Percentiles rank a stretch among this genome's conserved stretches.
phyloP scores from a whole-genome alignment of 2,113 vertebrate genomes.

The Gasterosteus aculeatus region DNA sequence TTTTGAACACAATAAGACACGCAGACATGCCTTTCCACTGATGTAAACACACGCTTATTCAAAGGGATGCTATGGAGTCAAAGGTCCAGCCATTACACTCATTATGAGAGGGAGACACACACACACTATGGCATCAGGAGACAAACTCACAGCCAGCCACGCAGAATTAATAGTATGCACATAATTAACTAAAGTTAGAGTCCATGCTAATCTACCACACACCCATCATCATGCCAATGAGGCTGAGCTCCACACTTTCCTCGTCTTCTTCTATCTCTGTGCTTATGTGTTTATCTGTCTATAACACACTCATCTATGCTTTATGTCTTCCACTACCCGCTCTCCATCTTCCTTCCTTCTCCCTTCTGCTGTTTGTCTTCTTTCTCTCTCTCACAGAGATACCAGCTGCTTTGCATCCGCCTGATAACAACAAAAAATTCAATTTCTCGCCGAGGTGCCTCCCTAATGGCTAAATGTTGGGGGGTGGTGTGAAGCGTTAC shows the following conservation, averaged over 20 bases:
- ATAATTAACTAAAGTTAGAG: conserved; percentile 65
- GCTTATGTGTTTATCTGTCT: conserved; percentile 46
- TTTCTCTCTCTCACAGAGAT: conserved; percentile 19
- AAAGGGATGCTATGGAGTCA: conserved; percentile 59
- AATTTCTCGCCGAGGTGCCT: conserved; percentile 76
- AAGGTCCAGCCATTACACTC: conserved; percentile 63
- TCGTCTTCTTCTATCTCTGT: not conserved
- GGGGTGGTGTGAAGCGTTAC: conserved; percentile 8
- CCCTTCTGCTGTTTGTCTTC: conserved; percentile 21
- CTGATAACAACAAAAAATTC: conserved; percentile 76
- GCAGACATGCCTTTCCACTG: conserved; percentile 3
- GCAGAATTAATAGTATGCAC: conserved; percentile 59
- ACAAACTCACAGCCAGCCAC: conserved; percentile 45
- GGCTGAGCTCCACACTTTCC: conserved; percentile 35
- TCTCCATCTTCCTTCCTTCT: conserved; percentile 3
- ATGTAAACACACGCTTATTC: conserved; percentile 50
- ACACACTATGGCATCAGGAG: conserved; percentile 20
- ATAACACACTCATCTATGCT: conserved; percentile 23
- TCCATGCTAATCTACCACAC: conserved; percentile 49
- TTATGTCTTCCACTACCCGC: conserved; percentile 26
- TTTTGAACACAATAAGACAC: not conserved
- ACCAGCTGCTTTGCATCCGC: conserved; percentile 63
- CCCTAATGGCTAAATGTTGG: conserved; percentile 63
- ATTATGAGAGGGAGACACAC: conserved; percentile 46
- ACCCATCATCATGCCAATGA: conserved; percentile 49